A percentile compares a stretch with the other conserved stretches of the same genome.
Conservation (phyloP, 2,888 invertebrate genomes). For the Drosophila melanocephala region DNA sequence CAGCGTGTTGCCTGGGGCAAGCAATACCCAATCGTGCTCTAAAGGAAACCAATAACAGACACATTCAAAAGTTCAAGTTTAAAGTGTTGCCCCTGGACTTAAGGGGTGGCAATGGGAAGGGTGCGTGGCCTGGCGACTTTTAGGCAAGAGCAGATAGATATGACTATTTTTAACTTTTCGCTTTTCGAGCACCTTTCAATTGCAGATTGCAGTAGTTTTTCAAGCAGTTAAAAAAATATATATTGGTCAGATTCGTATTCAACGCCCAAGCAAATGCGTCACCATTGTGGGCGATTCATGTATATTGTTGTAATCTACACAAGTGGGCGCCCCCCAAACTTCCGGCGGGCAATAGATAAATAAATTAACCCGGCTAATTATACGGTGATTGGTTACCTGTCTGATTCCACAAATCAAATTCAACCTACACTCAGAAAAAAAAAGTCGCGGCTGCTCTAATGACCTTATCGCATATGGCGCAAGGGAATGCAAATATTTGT, state of each 20-base stretch:
- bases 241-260: background rate
- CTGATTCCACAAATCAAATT: background rate
- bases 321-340: constrained; percentile 8
- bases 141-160: constrained; percentile 17
- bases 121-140: constrained; percentile 13
- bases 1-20: constrained; percentile 61
- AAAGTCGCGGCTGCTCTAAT: background rate
- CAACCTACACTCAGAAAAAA: background rate
- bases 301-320: constrained; percentile 9
- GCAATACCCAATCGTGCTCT: constrained; percentile 36
- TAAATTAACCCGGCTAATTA: constrained; percentile 45
- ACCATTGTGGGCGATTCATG: constrained; percentile 10
- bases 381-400: constrained; percentile 19
- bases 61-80: constrained; percentile 31
- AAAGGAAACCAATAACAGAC: constrained; percentile 49
- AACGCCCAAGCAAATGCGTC: constrained; percentile 35
- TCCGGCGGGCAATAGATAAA: constrained; percentile 48
- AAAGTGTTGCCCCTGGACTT: background rate
- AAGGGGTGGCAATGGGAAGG: background rate
- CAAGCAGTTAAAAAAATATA: background rate
- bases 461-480: constrained; percentile 42
- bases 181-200: background rate
- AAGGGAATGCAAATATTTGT: constrained; percentile 69
- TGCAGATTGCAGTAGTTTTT: constrained; percentile 19
- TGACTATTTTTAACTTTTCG: constrained; percentile 38